Evolutionary conservation across 2,113 vertebrate genomes (phyloP).

Genomic region (Tragelaphus scriptus): DNA sequence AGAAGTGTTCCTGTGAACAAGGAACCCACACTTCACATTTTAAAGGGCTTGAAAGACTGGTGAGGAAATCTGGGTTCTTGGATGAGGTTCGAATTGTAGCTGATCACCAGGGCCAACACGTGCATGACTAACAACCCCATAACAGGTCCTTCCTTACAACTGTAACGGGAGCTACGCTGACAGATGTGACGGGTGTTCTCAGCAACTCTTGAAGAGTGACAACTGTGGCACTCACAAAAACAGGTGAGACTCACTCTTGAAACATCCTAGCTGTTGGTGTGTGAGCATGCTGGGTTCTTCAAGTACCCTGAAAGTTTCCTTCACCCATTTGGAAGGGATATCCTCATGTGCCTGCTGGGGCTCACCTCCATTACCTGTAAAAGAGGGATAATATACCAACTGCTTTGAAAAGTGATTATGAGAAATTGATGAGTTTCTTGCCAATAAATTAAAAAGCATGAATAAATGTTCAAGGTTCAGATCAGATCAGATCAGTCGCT

Average conservation of each 20-base stretch:
- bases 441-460: not conserved
- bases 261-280: not conserved
- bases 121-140: conserved; percentile 21
- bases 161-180: not conserved
- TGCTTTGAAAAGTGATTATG: not conserved
- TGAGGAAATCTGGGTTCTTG: not conserved
- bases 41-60: not conserved
- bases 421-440: not conserved
- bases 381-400: not conserved
- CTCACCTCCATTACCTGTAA: not conserved
- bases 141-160: not conserved
- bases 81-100: not conserved
- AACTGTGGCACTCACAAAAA: not conserved
- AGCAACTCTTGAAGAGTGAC: not conserved
- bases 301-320: not conserved
- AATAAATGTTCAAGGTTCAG: not conserved
- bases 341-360: not conserved
- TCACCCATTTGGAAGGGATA: not conserved
- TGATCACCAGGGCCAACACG: not conserved
- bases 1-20: not conserved
- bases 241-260: not conserved
- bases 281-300: not conserved
- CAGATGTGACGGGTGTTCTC: not conserved
- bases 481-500: no score
- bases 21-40: not conserved